Conservation (phyloP, 2,113 vertebrate genomes). For the Burhinus oedicnemus region DNA sequence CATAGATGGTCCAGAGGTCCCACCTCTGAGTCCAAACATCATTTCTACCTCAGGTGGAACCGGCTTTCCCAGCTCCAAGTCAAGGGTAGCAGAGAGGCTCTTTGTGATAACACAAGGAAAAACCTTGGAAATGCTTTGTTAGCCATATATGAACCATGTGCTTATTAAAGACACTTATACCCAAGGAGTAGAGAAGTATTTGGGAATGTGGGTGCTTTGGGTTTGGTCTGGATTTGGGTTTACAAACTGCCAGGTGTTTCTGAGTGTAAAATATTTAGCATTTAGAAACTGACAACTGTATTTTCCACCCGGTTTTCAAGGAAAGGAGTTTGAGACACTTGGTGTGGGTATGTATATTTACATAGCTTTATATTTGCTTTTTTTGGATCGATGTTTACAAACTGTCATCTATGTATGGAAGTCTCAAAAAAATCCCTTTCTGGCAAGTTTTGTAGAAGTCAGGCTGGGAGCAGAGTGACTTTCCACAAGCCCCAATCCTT, state of each 20-base stretch:
- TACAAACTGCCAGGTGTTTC: not conserved
- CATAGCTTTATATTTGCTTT: not conserved
- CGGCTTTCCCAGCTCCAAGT: not conserved
- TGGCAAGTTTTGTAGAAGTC: not conserved
- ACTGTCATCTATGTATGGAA: not conserved
- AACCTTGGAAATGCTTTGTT: not conserved
- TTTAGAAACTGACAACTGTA: not conserved
- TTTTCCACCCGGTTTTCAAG: not conserved
- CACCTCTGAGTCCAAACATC: not conserved
- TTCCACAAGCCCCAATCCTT: not conserved
- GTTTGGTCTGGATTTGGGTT: not conserved
- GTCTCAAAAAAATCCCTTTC: not conserved
- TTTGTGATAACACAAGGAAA: not conserved
- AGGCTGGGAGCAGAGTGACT: not conserved
- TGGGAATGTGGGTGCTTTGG: not conserved
- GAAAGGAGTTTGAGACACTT: not conserved
- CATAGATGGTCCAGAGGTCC: not conserved
- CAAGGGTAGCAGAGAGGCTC: not conserved
- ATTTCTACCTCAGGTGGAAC: not conserved
- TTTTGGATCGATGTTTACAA: not conserved
- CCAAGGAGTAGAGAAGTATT: not conserved
- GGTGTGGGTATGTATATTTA: not conserved
- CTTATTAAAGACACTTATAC: not conserved
- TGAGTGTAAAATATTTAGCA: not conserved
- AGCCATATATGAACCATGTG: not conserved